Percentiles rank a stretch among this genome's conserved stretches.
Conservation (phyloP, 1,140 invertebrate genomes). For the Sycophila sp. region DNA sequence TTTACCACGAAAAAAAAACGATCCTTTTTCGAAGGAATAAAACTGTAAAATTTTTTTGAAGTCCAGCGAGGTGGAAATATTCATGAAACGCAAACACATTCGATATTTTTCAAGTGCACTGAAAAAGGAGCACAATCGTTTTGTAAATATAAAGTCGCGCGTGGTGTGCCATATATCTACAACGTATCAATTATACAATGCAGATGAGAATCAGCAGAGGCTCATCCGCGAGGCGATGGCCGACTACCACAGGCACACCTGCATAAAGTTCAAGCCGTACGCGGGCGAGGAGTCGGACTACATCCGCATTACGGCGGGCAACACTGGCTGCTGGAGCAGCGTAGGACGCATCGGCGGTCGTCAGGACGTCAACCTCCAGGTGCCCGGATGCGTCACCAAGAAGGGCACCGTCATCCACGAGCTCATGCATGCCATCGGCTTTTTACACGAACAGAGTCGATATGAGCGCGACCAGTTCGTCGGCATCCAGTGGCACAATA, state of each 20-base stretch:
- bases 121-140: too few species aligned
- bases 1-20: too few species aligned
- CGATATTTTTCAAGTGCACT: too few species aligned
- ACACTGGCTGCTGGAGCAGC: constrained; percentile 84
- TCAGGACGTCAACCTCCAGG: constrained; percentile 79
- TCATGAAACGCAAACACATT: too few species aligned
- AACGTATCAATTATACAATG: neutral
- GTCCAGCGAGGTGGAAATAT: too few species aligned
- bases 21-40: too few species aligned
- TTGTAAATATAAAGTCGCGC: too few species aligned
- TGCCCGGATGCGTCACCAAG: constrained; percentile 77
- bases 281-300: constrained; percentile 72
- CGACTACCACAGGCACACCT: constrained; percentile 77
- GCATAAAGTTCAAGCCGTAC: constrained; percentile 77
- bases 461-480: constrained; percentile 82
- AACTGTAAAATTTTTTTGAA: too few species aligned
- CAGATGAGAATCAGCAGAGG: constrained; percentile 63
- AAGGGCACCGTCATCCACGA: constrained; percentile 86
- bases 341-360: constrained; percentile 77
- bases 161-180: too few species aligned
- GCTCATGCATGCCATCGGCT: constrained; percentile 85
- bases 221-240: constrained; percentile 73
- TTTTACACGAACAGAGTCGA: constrained; percentile 88
- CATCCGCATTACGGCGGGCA: constrained; percentile 72
- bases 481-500: constrained; percentile 77